These are phyloP conservation scores for Camponotus vicinus DNA, from an alignment of 1,140 invertebrate genomes.

Conservation along the genomic window DNA sequence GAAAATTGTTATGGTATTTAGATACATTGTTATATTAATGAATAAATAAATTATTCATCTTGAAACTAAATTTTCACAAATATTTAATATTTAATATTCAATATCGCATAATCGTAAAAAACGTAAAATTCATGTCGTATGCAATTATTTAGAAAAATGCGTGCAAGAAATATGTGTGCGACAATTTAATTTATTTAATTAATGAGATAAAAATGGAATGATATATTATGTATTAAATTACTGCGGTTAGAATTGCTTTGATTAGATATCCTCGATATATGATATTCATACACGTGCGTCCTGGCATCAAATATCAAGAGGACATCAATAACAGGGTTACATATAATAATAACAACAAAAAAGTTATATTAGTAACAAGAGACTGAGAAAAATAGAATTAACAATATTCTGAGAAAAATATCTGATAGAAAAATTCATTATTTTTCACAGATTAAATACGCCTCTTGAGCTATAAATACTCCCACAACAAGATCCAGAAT, in stretches of 20 bases:
- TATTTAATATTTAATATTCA: background rate
- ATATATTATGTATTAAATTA: background rate
- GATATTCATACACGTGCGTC: too few relatives aligned
- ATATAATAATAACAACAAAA: background rate
- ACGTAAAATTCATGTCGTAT: background rate
- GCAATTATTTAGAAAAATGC: background rate
- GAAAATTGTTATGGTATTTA: background rate
- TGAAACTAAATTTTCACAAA: background rate
- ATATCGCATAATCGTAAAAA: background rate
- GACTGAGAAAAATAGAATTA: background rate
- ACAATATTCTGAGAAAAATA: too few relatives aligned
- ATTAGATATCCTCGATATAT: background rate
- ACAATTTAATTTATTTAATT: slow-evolving; percentile 15
- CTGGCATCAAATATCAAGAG: background rate
- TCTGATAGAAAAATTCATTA: background rate
- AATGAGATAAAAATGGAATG: background rate
- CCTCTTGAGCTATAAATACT: too few relatives aligned
- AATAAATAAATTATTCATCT: background rate
- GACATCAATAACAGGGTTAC: background rate
- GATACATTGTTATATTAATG: background rate
- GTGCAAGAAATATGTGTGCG: background rate
- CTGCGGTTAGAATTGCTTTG: background rate
- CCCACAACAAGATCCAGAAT: too few relatives aligned
- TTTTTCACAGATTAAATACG: too few relatives aligned
- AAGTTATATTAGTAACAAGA: background rate